Evolutionary conservation across 2,113 vertebrate genomes (phyloP).

Genomic region (Nothoprocta pentlandii): DNA sequence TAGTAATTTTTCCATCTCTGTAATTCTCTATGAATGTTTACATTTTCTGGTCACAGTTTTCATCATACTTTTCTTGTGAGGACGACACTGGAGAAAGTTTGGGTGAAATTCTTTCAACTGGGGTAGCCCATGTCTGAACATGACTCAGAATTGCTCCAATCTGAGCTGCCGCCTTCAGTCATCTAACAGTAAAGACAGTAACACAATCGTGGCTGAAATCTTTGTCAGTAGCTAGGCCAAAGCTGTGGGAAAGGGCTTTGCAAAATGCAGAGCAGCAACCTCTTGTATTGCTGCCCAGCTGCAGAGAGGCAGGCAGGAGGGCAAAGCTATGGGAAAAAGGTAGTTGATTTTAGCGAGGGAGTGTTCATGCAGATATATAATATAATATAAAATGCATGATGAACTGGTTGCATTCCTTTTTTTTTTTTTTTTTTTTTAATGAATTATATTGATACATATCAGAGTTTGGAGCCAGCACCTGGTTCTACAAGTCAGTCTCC

Average conservation of each 20-base stretch:
- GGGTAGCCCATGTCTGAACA: neutral
- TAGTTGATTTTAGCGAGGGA: neutral
- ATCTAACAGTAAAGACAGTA: neutral
- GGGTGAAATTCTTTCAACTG: neutral
- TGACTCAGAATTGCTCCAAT: neutral
- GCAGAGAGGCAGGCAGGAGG: neutral
- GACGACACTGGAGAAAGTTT: neutral
- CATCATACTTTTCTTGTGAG: neutral
- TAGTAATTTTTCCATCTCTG: neutral
- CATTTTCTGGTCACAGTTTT: neutral
- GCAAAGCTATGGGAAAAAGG: neutral
- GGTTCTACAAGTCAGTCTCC: neutral
- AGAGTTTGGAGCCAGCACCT: neutral
- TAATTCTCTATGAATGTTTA: neutral
- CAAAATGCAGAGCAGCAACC: neutral
- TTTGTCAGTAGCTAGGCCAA: neutral
- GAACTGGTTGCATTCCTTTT: neutral
- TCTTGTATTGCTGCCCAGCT: neutral
- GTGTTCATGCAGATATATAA: neutral
- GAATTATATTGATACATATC: neutral
- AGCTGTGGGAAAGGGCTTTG: neutral
- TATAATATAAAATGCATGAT: neutral
- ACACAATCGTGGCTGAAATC: neutral
- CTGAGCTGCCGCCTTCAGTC: neutral
- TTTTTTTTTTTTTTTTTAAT: neutral